A percentile compares a stretch with the other conserved stretches of the same genome.
phyloP scores from a whole-genome alignment of 2,797 vertebrate species.

The Loris lydekkerianus region DNA sequence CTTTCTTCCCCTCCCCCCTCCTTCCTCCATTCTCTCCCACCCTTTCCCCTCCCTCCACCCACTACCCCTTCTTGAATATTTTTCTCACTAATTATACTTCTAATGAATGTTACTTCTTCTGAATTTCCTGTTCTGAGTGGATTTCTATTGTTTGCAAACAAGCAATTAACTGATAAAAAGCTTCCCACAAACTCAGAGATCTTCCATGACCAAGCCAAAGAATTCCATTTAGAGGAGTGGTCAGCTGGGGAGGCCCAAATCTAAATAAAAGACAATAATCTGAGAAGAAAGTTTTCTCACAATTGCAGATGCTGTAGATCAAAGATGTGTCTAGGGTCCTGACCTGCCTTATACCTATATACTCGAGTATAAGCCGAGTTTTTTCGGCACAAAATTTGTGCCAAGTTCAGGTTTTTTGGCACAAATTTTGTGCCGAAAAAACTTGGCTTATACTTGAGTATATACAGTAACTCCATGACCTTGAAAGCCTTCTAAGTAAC shows the following conservation, averaged over 20 bases:
- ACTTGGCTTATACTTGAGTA: no score
- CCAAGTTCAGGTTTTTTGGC: no score
- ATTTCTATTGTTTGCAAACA: conserved; percentile 15
- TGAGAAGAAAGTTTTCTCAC: background rate
- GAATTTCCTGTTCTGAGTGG: background rate
- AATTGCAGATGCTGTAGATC: background rate
- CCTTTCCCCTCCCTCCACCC: no score
- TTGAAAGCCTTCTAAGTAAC: background rate
- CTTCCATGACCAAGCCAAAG: background rate
- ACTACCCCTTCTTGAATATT: no score
- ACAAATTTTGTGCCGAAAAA: no score
- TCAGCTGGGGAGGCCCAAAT: conserved; percentile 9
- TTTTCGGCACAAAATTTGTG: no score
- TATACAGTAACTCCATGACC: background rate
- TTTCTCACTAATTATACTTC: background rate
- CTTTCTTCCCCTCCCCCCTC: no score
- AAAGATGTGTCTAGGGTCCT: conserved; percentile 57
- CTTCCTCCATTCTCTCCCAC: no score
- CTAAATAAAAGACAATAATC: conserved; percentile 9
- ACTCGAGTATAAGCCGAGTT: no score
- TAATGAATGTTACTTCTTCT: conserved; percentile 22
- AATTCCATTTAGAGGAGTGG: background rate
- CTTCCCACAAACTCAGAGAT: background rate
- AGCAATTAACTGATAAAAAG: background rate
- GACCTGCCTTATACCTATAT: background rate